Base-by-base conservation (phyloP, 2,797 vertebrate species). In the Hydrocynus forskahlii region DNA sequence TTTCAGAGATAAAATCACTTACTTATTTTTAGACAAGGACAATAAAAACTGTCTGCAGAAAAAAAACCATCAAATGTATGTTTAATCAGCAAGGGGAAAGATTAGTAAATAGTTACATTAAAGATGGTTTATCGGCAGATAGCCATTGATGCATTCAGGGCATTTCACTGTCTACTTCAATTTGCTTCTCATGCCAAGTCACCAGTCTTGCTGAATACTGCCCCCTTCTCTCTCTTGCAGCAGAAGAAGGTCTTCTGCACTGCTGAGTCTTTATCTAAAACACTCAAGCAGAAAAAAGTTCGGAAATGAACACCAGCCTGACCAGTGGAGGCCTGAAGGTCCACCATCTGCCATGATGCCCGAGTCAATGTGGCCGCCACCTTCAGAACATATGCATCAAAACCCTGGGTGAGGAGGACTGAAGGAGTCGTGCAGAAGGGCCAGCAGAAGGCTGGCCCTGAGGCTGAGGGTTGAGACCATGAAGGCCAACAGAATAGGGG, bases 311-410 rank as follows among this genome's bases (percentile, higher is more conserved):
- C 95, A 95, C 94, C 95, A 94, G 94, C 91, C 90, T 94, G 94
- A 95, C 95, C 94, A 94, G 95, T 91, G 89, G 95, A 95, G 94
- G 96, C 97, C 97, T 97, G 95, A 96, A 96, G 97, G 96, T 96
- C 95, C 90, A 93, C 98, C 97, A 99, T 98, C 97, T 99, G 97
- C 96, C 94, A 94, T 94, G 92, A 93, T 92, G 95, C 94, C 94
- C 92, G 96, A 85, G 91, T 90, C 88, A 93, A 95, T 91, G 94
- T 88, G 87, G 92, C 89, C 88, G 94, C 96, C 96, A 96, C 96
- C 96, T 97, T 96, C 96, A 95, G 94, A 97, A 96, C 97, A 97
- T 94, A 97, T 95, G 97, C 95, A 97, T 95, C 96, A 96, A 92
- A 93, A 93, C 93, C 92, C 93, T 92, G 93, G 93, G 93, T 94